Conservation (phyloP, 2,888 invertebrate genomes). For the Caenorhabditis doughertyi region DNA sequence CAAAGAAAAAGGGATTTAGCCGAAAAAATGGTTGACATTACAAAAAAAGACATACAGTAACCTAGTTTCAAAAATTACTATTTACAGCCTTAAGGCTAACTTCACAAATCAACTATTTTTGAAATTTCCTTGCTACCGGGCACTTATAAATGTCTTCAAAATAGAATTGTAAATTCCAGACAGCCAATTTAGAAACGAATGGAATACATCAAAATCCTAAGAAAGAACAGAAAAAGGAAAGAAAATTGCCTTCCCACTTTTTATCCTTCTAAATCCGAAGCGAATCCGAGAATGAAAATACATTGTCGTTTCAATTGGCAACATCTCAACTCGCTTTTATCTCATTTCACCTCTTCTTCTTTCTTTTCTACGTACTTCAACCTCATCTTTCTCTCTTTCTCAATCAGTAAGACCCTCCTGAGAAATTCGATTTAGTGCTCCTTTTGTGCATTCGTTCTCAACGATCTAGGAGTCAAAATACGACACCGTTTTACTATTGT, state of each 20-base stretch:
- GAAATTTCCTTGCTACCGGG: not conserved
- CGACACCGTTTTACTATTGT: slow-evolving; percentile 45
- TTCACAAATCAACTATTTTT: not conserved
- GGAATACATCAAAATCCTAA: not conserved
- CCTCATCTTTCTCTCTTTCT: slow-evolving; percentile 28
- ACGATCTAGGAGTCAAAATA: slow-evolving; percentile 34
- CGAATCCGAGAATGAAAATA: slow-evolving; percentile 15
- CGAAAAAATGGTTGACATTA: too few species aligned
- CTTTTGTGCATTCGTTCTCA: slow-evolving; percentile 47
- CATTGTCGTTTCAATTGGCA: slow-evolving; percentile 44
- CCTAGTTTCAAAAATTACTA: too few species aligned
- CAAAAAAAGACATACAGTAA: too few species aligned
- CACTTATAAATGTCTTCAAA: not conserved
- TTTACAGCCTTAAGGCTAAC: too few species aligned
- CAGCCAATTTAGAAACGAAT: not conserved
- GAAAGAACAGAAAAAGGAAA: not conserved
- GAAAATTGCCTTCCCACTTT: slow-evolving; percentile 3
- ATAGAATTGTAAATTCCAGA: not conserved
- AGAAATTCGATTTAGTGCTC: slow-evolving; percentile 58
- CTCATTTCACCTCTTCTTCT: slow-evolving; percentile 44
- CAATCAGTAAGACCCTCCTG: slow-evolving; percentile 58
- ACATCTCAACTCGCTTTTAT: slow-evolving; percentile 51
- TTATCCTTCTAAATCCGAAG: slow-evolving; percentile 1
- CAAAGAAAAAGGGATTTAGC: too few species aligned
- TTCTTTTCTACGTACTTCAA: slow-evolving; percentile 46